Evolutionary conservation across 2,113 vertebrate species (phyloP), one percentile per base, ranked within the genome.

Genomic region (Cercopithecus mona): DNA sequence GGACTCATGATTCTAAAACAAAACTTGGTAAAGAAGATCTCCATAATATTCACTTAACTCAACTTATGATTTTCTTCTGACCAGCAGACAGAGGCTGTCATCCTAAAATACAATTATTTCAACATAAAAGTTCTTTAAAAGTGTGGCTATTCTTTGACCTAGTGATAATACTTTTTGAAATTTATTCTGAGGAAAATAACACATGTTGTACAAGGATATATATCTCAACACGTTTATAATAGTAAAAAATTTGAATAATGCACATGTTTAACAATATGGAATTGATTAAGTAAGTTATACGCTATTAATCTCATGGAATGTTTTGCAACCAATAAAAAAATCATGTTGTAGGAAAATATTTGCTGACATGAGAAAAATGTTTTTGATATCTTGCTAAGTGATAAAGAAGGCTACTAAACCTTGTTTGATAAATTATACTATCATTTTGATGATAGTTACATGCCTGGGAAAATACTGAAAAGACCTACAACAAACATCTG

Each of bases 221-320:
- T 90, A 59, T 72, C 12, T 14, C 35, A 27, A 12, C 5, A 88
- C 61, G 80, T n/a, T 92, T 86, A 75, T 80, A 82, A 83, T n/a
- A 75, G 38, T 30, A 79, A 91, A 92, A 30, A 79, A 50, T 88
- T 85, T 86, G 94, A 91, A 72, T 64, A 88, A 91, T 78, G 22
- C 30, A 81, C 82, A 82, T 52, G n/a, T 70, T 75, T 82, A 78
- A 59, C 6, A 93, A 48, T 50, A 66, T 38, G 66, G 52, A 96
- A 79, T 43, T 80, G 81, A 95, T 94, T 88, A 88, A 83, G 48
- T 90, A 92, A 94, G 80, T 68, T 57, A 38, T 8, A 88, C 30
- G 16, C 38, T 66, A 93, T 94, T 92, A 81, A 59, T 92, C 57
- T 96, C 83, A 87, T 92, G 38, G 68, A 88, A 78, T 43, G 35